A percentile compares a stretch with the other conserved stretches of the same genome.
These are phyloP conservation scores for Xanthia icteritia DNA, from an alignment of 2,888 invertebrate genomes.

Conservation along the genomic window DNA sequence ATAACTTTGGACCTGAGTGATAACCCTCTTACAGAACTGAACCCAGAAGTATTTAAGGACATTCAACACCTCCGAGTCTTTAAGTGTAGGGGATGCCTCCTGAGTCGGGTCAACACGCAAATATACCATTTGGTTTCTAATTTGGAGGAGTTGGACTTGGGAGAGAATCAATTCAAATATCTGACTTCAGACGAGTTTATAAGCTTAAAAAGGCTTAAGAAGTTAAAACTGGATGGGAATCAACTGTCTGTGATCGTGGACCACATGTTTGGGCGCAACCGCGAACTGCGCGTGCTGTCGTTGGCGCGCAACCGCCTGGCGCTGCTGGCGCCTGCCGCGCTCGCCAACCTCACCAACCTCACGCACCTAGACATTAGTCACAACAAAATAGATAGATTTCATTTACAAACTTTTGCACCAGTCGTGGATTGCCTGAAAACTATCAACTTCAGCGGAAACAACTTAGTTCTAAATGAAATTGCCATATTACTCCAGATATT, in stretches of 20 bases:
- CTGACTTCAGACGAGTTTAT: conserved; percentile 93
- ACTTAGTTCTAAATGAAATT: conserved; percentile 89
- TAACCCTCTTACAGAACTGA: conserved; percentile 93
- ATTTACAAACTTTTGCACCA: conserved; percentile 91
- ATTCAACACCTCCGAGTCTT: conserved; percentile 93
- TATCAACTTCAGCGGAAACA: conserved; percentile 93
- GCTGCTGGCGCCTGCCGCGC: conserved; percentile 93
- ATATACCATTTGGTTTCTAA: conserved; percentile 94
- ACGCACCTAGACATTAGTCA: conserved; percentile 93
- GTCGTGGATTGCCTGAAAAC: conserved; percentile 91
- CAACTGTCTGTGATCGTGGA: conserved; percentile 94
- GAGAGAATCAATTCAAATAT: conserved; percentile 94
- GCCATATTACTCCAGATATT: conserved; percentile 90
- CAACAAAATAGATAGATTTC: conserved; percentile 93
- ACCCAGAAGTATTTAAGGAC: conserved; percentile 95
- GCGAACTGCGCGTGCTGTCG: conserved; percentile 89
- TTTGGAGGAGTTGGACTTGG: conserved; percentile 93
- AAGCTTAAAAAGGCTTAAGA: conserved; percentile 92
- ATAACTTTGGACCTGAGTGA: conserved; percentile 93
- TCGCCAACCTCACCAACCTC: conserved; percentile 93
- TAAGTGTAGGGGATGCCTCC: conserved; percentile 93
- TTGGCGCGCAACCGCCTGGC: conserved; percentile 94
- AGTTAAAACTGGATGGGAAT: conserved; percentile 93
- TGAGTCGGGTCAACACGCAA: conserved; percentile 94
- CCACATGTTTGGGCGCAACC: conserved; percentile 91